Base-by-base conservation (phyloP, 1,140 invertebrate genomes). In the Drosophila ogumai region DNA sequence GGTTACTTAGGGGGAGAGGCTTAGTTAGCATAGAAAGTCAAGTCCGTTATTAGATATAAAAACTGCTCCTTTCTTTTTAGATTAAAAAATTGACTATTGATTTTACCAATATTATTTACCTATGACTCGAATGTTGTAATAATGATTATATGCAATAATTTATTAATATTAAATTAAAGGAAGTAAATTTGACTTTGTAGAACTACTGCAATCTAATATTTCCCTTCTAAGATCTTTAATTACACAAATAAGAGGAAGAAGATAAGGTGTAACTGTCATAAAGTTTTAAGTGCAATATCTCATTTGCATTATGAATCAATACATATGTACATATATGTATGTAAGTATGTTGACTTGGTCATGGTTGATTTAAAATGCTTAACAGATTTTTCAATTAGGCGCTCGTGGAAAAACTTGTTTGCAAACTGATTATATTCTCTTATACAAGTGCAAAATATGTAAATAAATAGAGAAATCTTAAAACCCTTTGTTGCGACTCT, bases 281-380 rank as follows among this genome's bases (percentile, higher is more conserved):
- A 19, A 6, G 22, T 19, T 9, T 54, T 6, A 54, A 54, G 54
- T 22, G 13, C 17, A 40, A 12, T 40, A 25, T 56, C 54, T 56
- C 9, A 40, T 56, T n/a, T n/a, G 54, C 54, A 38, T 56, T 56
- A 15, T 56, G 5, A 56, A 25, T 41, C 8, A 56, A 41, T 41
- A 40, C 9, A 12, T 25, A 19, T 22, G 22, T 22, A 22, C 1
- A 22, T 22, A 3, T 22, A 22, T 22, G 22, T 22, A 22, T 2
- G 22, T 22, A 22, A 22, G 22, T 10, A n/a, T 17, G n/a, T 56
- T 41, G 22, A 56, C 54, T 41, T 56, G 54, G 54, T 56, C 54
- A 56, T 41, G 54, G 36, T 56, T 56, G 36, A 40, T 41, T 56
- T 41, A 12, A 56, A 56, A n/a, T n/a, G 1, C 32, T 4, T 38